A percentile compares a stretch with the other conserved stretches of the same genome.
phyloP scores from a whole-genome alignment of 2,888 invertebrate genomes.

The Encarsia formosa region DNA sequence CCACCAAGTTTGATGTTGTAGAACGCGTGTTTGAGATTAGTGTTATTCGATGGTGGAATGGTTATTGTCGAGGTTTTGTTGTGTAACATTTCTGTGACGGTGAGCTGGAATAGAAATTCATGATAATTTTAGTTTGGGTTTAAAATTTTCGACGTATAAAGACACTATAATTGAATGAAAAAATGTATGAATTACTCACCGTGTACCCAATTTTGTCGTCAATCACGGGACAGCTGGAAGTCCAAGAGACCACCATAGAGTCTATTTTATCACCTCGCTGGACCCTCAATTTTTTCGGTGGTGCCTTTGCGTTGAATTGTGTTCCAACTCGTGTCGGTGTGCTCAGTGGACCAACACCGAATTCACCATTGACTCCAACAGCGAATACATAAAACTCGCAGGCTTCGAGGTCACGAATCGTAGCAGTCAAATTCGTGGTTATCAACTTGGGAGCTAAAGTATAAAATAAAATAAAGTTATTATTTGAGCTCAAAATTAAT shows the following conservation, averaged over 20 bases:
- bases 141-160: too few species aligned
- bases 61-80: slow-evolving; percentile 53
- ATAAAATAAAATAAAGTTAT: slow-evolving; percentile 1
- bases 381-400: slow-evolving; percentile 73
- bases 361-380: slow-evolving; percentile 63
- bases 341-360: slow-evolving; percentile 64
- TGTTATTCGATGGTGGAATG: slow-evolving; percentile 53
- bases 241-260: slow-evolving; percentile 65
- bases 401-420: slow-evolving; percentile 62
- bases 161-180: too few species aligned
- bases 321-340: slow-evolving; percentile 58
- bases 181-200: too few species aligned
- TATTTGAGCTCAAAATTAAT: neutral
- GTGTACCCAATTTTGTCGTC: slow-evolving; percentile 57
- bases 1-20: slow-evolving; percentile 56
- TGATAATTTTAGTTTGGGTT: too few species aligned
- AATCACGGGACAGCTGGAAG: slow-evolving; percentile 63
- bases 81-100: slow-evolving; percentile 52
- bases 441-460: slow-evolving; percentile 50
- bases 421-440: slow-evolving; percentile 56
- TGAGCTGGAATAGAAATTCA: slow-evolving; percentile 46
- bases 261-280: slow-evolving; percentile 43
- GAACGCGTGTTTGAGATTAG: slow-evolving; percentile 55
- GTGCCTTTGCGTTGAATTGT: slow-evolving; percentile 60
- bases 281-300: slow-evolving; percentile 65